Evolutionary conservation across 2,888 invertebrate genomes (phyloP), one percentile per base, ranked within the genome.

Genomic region (Fabriciana adippe): DNA sequence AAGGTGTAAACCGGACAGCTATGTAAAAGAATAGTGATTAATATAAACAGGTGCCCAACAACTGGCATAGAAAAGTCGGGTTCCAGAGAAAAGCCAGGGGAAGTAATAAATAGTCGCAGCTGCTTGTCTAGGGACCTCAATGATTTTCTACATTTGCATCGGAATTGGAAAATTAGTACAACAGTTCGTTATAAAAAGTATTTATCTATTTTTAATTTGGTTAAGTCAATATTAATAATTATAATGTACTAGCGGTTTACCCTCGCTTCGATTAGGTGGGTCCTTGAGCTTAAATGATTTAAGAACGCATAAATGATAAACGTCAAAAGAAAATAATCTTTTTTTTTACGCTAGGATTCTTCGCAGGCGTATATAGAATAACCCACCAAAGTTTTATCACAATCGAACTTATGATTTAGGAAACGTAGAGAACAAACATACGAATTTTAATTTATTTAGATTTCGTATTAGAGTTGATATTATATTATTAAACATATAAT

Each of bases 91-190:
- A 89, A 87, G 86, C 85, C 72, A 71, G 79, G 79, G 87, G 88
- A 89, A 89, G 89, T 89, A 85, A 82, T 89, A 89, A 92, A 92
- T 85, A 88, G 81, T 31, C 75, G 83, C 91, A 90, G 86, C 90
- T 90, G 85, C 85, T 64, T 35, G 63, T 68, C 63, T 63, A 66
- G 63, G 31, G 47, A 59, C 50, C 62, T 26, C 64, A 78, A 78
- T 83, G 82, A 84, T 85, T 82, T 83, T 79, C 74, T 73, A 86
- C 84, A 81, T 83, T 84, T 85, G 81, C 85, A 84, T 84, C 67
- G 76, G 74, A 77, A 76, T 76, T 72, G 73, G 67, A 62, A 68
- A 62, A 51, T 61, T 55, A 55, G 6, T 8, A 18, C 18, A 53
- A 5, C 18, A 15, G 45, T 66, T 41, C 11, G 35, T 41, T 41